A percentile compares a stretch with the other conserved stretches of the same genome.
Conservation (phyloP, 2,888 invertebrate genomes). For the Rambutsinella grinnellia region DNA sequence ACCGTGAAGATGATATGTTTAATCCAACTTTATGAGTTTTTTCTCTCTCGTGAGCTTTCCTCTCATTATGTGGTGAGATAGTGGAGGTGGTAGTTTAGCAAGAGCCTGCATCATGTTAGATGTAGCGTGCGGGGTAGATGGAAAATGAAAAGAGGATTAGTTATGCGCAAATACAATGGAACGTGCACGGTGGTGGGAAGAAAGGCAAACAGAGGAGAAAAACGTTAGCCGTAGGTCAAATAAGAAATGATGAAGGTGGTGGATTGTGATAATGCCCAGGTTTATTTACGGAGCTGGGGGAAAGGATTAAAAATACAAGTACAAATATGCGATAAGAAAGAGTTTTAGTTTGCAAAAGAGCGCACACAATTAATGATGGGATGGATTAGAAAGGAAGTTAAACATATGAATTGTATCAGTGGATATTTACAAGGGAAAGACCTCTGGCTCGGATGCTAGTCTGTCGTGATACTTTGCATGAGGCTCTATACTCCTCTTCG, state of each 20-base stretch:
- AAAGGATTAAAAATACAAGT: constrained; percentile 16
- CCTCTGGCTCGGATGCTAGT: constrained; percentile 81
- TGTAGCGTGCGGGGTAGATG: constrained; percentile 3
- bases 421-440: no score
- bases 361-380: background rate
- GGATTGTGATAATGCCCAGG: constrained; percentile 5
- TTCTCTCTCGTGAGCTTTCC: constrained; percentile 2
- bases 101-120: no score
- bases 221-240: constrained; percentile 23
- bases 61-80: constrained; percentile 42
- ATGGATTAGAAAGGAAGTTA: constrained; percentile 12
- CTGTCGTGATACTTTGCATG: constrained; percentile 79
- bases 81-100: no score
- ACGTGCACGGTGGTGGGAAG: background rate
- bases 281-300: background rate
- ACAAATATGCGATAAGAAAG: constrained; percentile 3
- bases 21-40: constrained; percentile 49
- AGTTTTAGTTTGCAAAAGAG: background rate
- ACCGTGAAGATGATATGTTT: constrained; percentile 6
- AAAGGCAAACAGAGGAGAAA: background rate
- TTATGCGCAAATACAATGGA: background rate
- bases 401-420: constrained; percentile 67
- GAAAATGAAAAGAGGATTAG: constrained; percentile 9
- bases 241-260: constrained; percentile 22
- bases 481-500: constrained; percentile 81